A percentile compares a stretch with the other conserved stretches of the same genome.
These are phyloP conservation scores for Leucoptera coffeella DNA, from an alignment of 2,888 invertebrate genomes.

Conservation along the genomic window DNA sequence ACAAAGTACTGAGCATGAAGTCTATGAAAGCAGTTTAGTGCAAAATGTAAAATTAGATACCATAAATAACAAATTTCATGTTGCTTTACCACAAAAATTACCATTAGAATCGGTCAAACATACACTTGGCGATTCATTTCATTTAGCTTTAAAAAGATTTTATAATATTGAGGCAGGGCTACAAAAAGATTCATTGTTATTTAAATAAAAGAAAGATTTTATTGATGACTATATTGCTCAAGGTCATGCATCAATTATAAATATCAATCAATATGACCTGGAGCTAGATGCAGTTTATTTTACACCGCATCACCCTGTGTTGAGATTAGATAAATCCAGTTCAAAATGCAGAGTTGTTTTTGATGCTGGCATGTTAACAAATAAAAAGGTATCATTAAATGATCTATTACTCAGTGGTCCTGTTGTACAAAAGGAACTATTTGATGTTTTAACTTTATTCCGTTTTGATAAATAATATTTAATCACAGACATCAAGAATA, in stretches of 20 bases:
- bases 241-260: slow-evolving; percentile 3
- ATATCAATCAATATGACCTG: slow-evolving; percentile 2
- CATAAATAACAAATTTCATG: slow-evolving; percentile 1
- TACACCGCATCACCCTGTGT: slow-evolving; percentile 2
- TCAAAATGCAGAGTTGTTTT: slow-evolving; percentile 1
- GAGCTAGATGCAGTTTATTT: slow-evolving; percentile 3
- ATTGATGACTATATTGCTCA: slow-evolving; percentile 4
- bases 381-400: background rate
- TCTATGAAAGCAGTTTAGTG: slow-evolving; percentile 2
- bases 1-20: slow-evolving; percentile 3
- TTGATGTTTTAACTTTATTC: too few species aligned
- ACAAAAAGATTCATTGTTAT: slow-evolving; percentile 1
- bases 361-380: slow-evolving; percentile 1
- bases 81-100: slow-evolving; percentile 3
- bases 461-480: background rate
- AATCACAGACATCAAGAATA: background rate
- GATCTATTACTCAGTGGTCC: background rate
- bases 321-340: background rate
- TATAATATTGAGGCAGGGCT: slow-evolving; percentile 2
- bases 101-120: slow-evolving; percentile 1
- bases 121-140: slow-evolving; percentile 2
- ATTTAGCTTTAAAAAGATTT: slow-evolving; percentile 2
- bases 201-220: slow-evolving; percentile 1
- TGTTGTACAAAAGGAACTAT: background rate
- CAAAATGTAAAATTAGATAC: slow-evolving; percentile 2